phyloP scores from a whole-genome alignment of 2,888 invertebrate species.

The Spilosoma lubricipeda region DNA sequence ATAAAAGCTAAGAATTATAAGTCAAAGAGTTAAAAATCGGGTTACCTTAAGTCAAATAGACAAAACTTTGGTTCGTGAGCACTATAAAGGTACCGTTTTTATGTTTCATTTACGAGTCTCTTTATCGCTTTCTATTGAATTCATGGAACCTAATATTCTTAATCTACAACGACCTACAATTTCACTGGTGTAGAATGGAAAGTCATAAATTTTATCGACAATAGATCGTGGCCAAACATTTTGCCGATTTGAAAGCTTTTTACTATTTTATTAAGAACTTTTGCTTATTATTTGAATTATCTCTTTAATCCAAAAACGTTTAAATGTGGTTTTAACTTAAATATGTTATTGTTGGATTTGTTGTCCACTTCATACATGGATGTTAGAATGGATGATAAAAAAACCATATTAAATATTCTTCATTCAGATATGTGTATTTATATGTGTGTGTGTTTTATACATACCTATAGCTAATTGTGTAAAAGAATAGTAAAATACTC shows the following conservation, averaged over 20 bases:
- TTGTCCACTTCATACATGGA: no score
- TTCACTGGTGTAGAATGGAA: conserved; percentile 11
- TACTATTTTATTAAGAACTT: neutral
- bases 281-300: neutral
- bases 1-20: no score
- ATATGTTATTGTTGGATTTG: no score
- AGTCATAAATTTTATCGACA: conserved; percentile 11
- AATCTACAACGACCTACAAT: conserved; percentile 7
- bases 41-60: neutral
- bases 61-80: neutral
- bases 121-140: neutral
- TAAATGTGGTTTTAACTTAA: no score
- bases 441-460: no score
- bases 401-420: no score
- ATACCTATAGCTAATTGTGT: no score
- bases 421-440: no score
- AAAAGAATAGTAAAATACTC: no score
- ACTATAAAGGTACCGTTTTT: neutral
- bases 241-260: neutral
- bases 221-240: conserved; percentile 3
- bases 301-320: neutral
- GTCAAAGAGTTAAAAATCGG: no score
- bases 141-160: neutral
- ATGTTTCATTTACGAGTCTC: neutral
- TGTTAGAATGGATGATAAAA: no score